phyloP scores from a whole-genome alignment of 1,140 invertebrate species.

The Drosophila miranda region DNA sequence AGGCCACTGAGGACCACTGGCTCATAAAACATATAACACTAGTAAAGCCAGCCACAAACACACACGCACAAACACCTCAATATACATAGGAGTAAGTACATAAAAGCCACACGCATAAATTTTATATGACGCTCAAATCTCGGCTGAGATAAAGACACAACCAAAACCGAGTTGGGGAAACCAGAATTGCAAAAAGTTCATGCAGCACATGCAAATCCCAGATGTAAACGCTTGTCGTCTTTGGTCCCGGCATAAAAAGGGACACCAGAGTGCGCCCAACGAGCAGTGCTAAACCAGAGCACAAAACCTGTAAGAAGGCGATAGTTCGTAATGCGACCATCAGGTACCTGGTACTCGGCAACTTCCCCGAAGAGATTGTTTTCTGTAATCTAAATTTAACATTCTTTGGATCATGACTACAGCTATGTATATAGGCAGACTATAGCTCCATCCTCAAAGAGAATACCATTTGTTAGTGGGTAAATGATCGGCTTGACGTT shows the following conservation, averaged over 20 bases:
- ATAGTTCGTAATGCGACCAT: no score
- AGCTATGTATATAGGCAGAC: no score
- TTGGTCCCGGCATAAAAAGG: slow-evolving; percentile 65
- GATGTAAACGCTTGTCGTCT: slow-evolving; percentile 68
- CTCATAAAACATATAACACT: slow-evolving; percentile 48
- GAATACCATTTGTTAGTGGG: no score
- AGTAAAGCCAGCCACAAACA: slow-evolving; percentile 25
- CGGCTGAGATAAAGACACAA: slow-evolving; percentile 56
- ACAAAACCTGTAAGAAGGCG: no score
- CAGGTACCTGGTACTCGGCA: no score
- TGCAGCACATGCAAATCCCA: slow-evolving; percentile 77
- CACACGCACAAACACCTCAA: neutral
- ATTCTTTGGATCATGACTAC: no score
- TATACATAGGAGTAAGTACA: slow-evolving; percentile 28
- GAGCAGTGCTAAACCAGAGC: slow-evolving; percentile 59
- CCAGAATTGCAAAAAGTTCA: slow-evolving; percentile 37
- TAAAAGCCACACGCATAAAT: slow-evolving; percentile 74
- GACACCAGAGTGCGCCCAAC: slow-evolving; percentile 54
- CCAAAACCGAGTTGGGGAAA: slow-evolving; percentile 3
- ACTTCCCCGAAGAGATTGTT: no score
- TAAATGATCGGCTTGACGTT: no score
- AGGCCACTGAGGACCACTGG: slow-evolving; percentile 15
- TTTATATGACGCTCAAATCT: slow-evolving; percentile 78
- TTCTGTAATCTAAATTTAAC: no score
- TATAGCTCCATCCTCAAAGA: no score